These are phyloP conservation scores for Ramazzottius varieornatus DNA, from an alignment of 2,888 invertebrate genomes.

Conservation along the genomic window DNA sequence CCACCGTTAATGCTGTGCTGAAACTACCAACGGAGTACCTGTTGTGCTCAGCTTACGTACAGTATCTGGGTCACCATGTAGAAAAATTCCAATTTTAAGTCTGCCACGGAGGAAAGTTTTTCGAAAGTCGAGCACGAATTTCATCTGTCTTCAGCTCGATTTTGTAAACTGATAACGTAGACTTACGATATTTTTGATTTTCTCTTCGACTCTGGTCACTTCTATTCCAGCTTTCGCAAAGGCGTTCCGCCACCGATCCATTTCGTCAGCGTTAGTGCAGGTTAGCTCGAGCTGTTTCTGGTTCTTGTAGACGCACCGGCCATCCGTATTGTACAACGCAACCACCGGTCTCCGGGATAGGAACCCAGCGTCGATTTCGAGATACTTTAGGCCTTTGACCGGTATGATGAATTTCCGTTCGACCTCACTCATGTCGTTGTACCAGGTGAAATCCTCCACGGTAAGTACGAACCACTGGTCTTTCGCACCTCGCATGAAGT, in stretches of 20 bases:
- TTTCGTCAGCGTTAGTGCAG: neutral
- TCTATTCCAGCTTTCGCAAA: neutral
- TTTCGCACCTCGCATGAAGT: neutral
- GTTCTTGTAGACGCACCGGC: neutral
- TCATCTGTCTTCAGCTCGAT: constrained; percentile 2
- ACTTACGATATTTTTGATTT: neutral
- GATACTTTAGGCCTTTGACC: neutral
- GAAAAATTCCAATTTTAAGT: no score
- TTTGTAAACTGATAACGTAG: no score
- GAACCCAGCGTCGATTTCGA: neutral
- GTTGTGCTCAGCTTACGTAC: no score
- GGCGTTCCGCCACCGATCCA: neutral
- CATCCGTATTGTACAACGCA: neutral
- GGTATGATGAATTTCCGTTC: neutral
- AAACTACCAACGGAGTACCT: no score
- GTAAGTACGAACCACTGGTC: neutral
- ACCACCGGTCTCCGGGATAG: neutral
- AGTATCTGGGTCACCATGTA: no score
- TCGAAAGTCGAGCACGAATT: no score
- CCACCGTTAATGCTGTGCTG: neutral
- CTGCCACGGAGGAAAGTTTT: no score
- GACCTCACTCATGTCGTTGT: neutral
- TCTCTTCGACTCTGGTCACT: neutral
- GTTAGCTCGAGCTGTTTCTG: neutral
- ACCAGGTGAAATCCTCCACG: neutral